Evolutionary conservation across 2,113 vertebrate genomes (phyloP).

Genomic region (Quiscalus mexicanus): DNA sequence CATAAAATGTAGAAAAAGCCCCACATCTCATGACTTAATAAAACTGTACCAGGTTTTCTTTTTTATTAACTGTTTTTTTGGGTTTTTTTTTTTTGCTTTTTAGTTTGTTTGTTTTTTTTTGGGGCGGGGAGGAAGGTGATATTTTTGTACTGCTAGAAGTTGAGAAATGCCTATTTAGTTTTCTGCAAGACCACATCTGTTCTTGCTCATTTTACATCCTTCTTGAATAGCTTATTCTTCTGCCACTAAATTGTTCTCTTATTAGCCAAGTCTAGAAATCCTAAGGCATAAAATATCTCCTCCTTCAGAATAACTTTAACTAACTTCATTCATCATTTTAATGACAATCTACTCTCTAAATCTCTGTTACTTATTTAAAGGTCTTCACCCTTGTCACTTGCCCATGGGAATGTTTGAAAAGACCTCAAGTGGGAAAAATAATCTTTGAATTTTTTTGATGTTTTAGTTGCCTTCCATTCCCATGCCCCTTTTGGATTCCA

Average conservation of each 20-base stretch:
- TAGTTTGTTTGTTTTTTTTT: neutral
- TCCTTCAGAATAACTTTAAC: constrained; percentile 42
- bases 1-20: neutral
- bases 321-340: constrained; percentile 19
- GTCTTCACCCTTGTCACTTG: constrained; percentile 6
- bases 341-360: neutral
- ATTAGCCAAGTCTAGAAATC: neutral
- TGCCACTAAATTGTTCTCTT: neutral
- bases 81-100: neutral
- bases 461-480: constrained; percentile 5
- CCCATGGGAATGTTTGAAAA: neutral
- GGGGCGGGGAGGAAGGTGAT: neutral
- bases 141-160: neutral
- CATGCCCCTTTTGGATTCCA: neutral
- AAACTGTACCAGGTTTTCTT: neutral
- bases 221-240: constrained; percentile 33
- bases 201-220: neutral
- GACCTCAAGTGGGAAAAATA: neutral
- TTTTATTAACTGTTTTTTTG: neutral
- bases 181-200: neutral
- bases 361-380: constrained; percentile 41
- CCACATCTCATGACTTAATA: neutral
- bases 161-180: neutral
- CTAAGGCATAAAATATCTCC: neutral
- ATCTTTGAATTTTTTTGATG: neutral